Evolutionary conservation across 2,113 vertebrate genomes (phyloP).

Genomic region (Gila orcuttii): DNA sequence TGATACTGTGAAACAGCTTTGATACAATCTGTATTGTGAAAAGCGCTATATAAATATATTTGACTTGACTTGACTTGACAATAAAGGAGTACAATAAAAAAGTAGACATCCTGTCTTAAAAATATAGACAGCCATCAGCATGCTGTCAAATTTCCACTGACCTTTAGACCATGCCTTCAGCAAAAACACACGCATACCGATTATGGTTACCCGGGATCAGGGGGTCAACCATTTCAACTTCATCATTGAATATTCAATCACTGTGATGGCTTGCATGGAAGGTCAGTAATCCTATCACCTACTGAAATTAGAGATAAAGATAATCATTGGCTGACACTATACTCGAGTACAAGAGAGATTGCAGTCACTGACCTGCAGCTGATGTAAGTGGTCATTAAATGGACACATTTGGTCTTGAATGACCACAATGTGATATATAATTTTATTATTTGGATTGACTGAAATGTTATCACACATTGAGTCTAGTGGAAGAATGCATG

Average conservation of each 20-base stretch:
- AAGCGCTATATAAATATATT: no score
- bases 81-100: slow-evolving; percentile 6
- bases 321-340: not conserved
- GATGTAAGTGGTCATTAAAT: not conserved
- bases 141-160: slow-evolving; percentile 34
- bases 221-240: slow-evolving; percentile 9
- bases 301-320: slow-evolving; percentile 6
- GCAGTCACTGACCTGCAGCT: not conserved
- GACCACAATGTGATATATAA: no score
- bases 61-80: no score
- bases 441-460: not conserved
- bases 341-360: not conserved
- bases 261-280: slow-evolving; percentile 5
- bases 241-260: slow-evolving; percentile 38
- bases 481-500: not conserved
- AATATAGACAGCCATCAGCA: not conserved
- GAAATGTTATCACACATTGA: not conserved
- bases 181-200: not conserved
- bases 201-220: not conserved
- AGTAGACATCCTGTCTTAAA: slow-evolving; percentile 34
- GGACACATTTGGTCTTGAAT: no score
- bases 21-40: no score
- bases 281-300: slow-evolving; percentile 20
- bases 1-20: no score
- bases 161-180: not conserved